Evolutionary conservation across 2,797 vertebrate species (phyloP), one percentile per base, ranked within the genome.

Genomic region (Siniperca obscura): DNA sequence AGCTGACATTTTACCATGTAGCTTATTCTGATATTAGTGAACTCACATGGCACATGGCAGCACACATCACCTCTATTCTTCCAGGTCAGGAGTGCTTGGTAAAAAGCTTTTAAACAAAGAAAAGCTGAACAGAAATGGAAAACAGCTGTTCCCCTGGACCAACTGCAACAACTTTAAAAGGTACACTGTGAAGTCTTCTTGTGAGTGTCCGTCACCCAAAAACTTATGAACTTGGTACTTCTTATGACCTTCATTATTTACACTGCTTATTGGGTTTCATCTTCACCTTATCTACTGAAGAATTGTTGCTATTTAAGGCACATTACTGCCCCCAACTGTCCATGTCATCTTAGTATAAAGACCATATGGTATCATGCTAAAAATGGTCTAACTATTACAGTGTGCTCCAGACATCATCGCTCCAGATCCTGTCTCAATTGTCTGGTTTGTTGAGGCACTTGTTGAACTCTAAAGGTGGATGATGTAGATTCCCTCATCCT

Each of bases 251-350:
- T 12, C 0, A 38, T 14, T 44, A 50, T 52, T 70, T 9, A 69
- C 12, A 42, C 11, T 14, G 25, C 17, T 21, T 34, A 21, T 16
- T 34, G 5, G 21, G 10, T 42, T 42, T 53, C 14, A 17, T n/a
- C 1, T 42, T 57, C 48, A 30, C 34, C 25, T 30, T 44, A 17
- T 40, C 69, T 16, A 22, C 44, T 66, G 11, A 10, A 36, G 19
- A 12, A 3, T 16, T 75, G 69, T 30, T 82, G 38, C 10, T 11
- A 66, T 81, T 81, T 66, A 80, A 86, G 79, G 73, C 76, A 67
- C 70, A 36, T 80, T 85, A 86, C 69, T 76, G 81, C 87, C 90
- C 86, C 85, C 83, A 85, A 21, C 78, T 88, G 89, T 78, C 40
- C 66, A 38, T 40, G 30, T 12, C 22, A 40, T 12, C 57, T 56